phyloP scores from a whole-genome alignment of 2,888 invertebrate species.

The Chalcis sispes region DNA sequence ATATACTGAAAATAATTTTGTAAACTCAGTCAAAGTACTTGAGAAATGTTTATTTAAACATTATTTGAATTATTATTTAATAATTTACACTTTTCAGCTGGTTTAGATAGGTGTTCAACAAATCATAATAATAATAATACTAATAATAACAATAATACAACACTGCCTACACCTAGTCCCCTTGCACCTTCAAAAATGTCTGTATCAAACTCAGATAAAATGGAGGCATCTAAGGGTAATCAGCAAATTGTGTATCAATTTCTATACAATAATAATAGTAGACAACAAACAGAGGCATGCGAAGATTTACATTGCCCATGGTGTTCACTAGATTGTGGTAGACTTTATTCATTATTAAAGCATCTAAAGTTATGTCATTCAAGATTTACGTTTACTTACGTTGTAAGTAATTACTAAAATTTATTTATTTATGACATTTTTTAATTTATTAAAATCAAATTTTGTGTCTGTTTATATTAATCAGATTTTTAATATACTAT shows the following conservation, averaged over 20 bases:
- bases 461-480: no score
- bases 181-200: slow-evolving; percentile 70
- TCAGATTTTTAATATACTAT: slow-evolving; percentile 14
- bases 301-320: slow-evolving; percentile 96
- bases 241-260: slow-evolving; percentile 96
- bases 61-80: no score
- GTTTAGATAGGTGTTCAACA: slow-evolving; percentile 68
- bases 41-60: no score
- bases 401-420: slow-evolving; percentile 79
- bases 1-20: no score
- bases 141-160: slow-evolving; percentile 70
- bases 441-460: neutral
- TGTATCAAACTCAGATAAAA: slow-evolving; percentile 65
- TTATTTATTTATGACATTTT: slow-evolving; percentile 27
- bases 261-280: slow-evolving; percentile 94
- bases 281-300: slow-evolving; percentile 96
- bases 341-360: slow-evolving; percentile 92
- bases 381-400: slow-evolving; percentile 94
- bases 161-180: slow-evolving; percentile 72
- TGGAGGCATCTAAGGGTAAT: slow-evolving; percentile 72
- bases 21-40: no score
- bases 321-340: slow-evolving; percentile 94
- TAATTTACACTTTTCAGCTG: slow-evolving; percentile 47
- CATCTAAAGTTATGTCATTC: slow-evolving; percentile 96
- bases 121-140: slow-evolving; percentile 72